Evolutionary conservation across 2,797 vertebrate genomes (phyloP).

Genomic region (Serranus cabrilla): DNA sequence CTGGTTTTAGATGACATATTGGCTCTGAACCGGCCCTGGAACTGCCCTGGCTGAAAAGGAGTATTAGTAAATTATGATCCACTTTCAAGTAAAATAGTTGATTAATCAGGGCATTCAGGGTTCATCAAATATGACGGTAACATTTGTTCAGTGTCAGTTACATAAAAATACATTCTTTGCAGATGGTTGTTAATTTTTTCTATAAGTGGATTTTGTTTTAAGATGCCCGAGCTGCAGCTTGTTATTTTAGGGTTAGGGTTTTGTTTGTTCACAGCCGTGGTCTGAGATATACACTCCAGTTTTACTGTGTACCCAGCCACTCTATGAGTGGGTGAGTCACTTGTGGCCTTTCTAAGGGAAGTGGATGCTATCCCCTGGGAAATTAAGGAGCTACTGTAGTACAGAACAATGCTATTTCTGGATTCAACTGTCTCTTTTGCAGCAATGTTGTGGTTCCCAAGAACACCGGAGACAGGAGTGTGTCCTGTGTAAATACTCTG

Average conservation of each 20-base stretch:
- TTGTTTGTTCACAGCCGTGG: constrained; percentile 5
- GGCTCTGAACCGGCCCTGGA: too few species aligned
- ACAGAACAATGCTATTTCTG: constrained; percentile 27
- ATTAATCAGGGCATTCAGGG: too few species aligned
- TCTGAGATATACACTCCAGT: not conserved
- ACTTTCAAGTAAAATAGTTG: too few species aligned
- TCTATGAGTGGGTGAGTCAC: constrained; percentile 39
- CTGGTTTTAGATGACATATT: too few species aligned
- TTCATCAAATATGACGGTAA: too few species aligned
- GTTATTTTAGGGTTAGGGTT: not conserved
- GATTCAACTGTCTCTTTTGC: constrained; percentile 1
- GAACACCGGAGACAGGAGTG: not conserved
- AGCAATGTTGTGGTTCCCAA: not conserved
- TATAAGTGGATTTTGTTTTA: too few species aligned
- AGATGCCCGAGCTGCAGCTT: not conserved
- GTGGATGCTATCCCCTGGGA: constrained; percentile 25
- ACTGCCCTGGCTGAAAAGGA: too few species aligned
- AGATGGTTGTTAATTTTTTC: too few species aligned
- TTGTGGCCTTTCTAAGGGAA: constrained; percentile 38
- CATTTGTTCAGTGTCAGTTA: too few species aligned
- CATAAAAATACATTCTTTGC: too few species aligned
- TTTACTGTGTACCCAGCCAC: constrained; percentile 3
- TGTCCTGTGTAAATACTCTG: not conserved
- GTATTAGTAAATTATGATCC: too few species aligned
- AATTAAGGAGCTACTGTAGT: constrained; percentile 29